These are phyloP conservation scores for Ophion ventricosus DNA, from an alignment of 2,888 invertebrate species.

Conservation along the genomic window DNA sequence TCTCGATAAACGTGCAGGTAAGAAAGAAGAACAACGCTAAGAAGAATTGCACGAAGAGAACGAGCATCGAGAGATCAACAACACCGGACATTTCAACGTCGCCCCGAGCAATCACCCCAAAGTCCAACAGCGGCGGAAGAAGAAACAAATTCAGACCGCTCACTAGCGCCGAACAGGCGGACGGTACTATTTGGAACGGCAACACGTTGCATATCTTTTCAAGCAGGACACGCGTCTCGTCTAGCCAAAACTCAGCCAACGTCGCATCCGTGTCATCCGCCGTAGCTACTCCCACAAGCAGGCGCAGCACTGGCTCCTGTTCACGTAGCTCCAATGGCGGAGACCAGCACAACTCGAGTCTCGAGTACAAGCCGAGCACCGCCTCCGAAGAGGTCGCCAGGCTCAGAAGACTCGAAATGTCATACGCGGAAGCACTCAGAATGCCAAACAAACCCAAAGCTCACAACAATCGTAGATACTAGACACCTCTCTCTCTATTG, in stretches of 20 bases:
- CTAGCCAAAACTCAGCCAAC: conserved; percentile 71
- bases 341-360: conserved; percentile 74
- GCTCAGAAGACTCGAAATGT: conserved; percentile 91
- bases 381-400: conserved; percentile 94
- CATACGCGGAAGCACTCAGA: conserved; percentile 93
- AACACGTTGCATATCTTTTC: conserved; percentile 88
- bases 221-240: conserved; percentile 83
- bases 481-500: conserved; percentile 6
- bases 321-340: conserved; percentile 77
- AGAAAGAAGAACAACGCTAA: conserved; percentile 86
- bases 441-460: conserved; percentile 86
- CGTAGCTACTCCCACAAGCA: conserved; percentile 41
- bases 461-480: conserved; percentile 70
- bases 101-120: conserved; percentile 84
- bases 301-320: conserved; percentile 60
- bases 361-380: conserved; percentile 86
- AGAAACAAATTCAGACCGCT: conserved; percentile 85
- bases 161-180: conserved; percentile 76
- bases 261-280: background rate
- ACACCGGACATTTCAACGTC: conserved; percentile 84
- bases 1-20: conserved; percentile 87
- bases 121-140: conserved; percentile 85
- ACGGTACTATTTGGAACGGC: conserved; percentile 88
- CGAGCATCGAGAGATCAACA: conserved; percentile 63
- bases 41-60: conserved; percentile 84